Conservation (phyloP, 2,113 vertebrate genomes). For the Campylomormyrus numenius region DNA sequence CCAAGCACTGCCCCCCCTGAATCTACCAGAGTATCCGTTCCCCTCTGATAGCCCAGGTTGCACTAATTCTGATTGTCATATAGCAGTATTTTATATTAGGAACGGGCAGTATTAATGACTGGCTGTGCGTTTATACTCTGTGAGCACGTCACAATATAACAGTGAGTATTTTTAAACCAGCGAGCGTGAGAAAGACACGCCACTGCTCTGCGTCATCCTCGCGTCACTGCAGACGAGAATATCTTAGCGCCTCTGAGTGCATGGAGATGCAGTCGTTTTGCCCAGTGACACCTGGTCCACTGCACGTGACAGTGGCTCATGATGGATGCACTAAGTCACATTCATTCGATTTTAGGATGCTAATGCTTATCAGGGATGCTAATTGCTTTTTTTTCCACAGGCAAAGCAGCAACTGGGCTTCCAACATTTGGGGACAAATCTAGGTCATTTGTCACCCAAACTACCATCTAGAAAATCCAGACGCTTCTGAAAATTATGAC, state of each 20-base stretch:
- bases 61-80: not conserved
- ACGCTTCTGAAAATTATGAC: not conserved
- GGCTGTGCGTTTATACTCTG: not conserved
- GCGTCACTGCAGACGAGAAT: slow-evolving; percentile 16
- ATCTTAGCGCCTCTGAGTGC: not conserved
- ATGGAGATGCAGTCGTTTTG: slow-evolving; percentile 1
- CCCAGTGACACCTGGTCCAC: not conserved
- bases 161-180: slow-evolving; percentile 51
- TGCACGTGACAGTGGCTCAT: not conserved
- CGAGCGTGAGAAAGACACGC: slow-evolving; percentile 34
- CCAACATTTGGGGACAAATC: not conserved
- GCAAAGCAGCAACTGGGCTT: not conserved
- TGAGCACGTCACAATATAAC: slow-evolving; percentile 27
- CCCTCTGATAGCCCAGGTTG: not conserved
- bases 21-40: not conserved
- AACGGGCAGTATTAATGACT: not conserved
- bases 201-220: slow-evolving; percentile 25
- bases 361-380: not conserved
- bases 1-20: not conserved
- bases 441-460: not conserved
- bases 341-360: not conserved
- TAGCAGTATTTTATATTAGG: not conserved
- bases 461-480: not conserved
- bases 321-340: not conserved
- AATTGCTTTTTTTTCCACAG: not conserved